Conservation (phyloP, 1,140 invertebrate species). For the Drepana arcuata region DNA sequence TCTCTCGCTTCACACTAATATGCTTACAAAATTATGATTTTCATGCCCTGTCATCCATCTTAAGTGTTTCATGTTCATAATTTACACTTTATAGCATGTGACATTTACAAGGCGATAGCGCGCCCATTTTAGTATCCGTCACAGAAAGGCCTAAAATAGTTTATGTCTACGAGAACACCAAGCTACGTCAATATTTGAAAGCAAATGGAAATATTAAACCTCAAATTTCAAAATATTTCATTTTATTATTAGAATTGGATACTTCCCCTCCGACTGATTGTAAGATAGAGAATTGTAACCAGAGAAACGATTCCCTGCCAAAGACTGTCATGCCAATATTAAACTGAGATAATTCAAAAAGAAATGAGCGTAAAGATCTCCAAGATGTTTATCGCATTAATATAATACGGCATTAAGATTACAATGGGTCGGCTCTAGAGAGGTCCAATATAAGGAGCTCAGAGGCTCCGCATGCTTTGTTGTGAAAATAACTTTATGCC, state of each 20-base stretch:
- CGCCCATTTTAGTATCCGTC: too few species aligned
- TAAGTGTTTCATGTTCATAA: conserved; percentile 33
- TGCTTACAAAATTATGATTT: conserved; percentile 48
- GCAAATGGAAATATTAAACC: too few species aligned
- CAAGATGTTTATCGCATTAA: conserved; percentile 70
- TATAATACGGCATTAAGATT: conserved; percentile 68
- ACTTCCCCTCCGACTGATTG: conserved; percentile 35
- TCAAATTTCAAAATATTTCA: conserved; percentile 38
- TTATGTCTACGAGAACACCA: too few species aligned
- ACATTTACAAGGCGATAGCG: conserved; percentile 14
- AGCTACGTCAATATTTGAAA: too few species aligned
- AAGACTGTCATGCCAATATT: conserved; percentile 46
- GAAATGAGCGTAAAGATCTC: conserved; percentile 50
- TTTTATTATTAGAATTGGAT: conserved; percentile 40
- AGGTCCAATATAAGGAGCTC: conserved; percentile 64
- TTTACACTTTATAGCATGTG: conserved; percentile 25
- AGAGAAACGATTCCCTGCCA: conserved; percentile 35
- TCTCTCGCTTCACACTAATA: conserved; percentile 15
- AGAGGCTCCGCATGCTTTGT: conserved; percentile 50
- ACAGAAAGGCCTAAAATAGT: too few species aligned
- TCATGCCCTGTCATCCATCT: conserved; percentile 52
- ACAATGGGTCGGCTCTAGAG: conserved; percentile 62
- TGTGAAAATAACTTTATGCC: conserved; percentile 68
- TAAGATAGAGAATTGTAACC: conserved; percentile 43
- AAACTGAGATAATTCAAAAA: conserved; percentile 40